Evolutionary conservation across 2,888 invertebrate species (phyloP).

Genomic region (Pinctada fucata): DNA sequence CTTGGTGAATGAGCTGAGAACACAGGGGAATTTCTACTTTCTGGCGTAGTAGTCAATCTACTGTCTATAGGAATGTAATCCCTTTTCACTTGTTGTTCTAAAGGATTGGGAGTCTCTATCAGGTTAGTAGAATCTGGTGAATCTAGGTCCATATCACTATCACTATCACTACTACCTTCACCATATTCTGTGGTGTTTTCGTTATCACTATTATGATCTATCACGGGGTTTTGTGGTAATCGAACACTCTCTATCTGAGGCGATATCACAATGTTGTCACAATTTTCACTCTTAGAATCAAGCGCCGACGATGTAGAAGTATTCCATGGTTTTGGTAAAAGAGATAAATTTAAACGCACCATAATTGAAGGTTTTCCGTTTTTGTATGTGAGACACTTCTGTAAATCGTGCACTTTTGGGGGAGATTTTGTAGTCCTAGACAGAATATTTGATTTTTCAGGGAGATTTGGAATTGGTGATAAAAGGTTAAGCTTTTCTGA

Average conservation of each 20-base stretch:
- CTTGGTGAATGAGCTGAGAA: background rate
- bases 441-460: conserved; percentile 24
- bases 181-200: conserved; percentile 3
- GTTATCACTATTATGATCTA: background rate
- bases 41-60: background rate
- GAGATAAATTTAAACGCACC: conserved; percentile 27
- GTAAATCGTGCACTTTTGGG: conserved; percentile 7
- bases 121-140: conserved; percentile 17
- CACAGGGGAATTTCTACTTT: background rate
- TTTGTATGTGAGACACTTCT: conserved; percentile 15
- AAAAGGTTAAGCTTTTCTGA: conserved; percentile 2
- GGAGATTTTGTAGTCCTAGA: background rate
- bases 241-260: background rate
- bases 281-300: background rate
- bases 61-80: background rate
- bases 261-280: background rate
- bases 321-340: conserved; percentile 7
- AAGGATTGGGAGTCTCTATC: conserved; percentile 16
- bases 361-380: conserved; percentile 35
- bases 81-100: background rate
- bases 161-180: conserved; percentile 15
- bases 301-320: too few relatives aligned
- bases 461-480: conserved; percentile 28
- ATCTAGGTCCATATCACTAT: conserved; percentile 25
- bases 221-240: background rate